Base-by-base conservation (phyloP, 2,888 invertebrate species). In the Calameuta pallipes region DNA sequence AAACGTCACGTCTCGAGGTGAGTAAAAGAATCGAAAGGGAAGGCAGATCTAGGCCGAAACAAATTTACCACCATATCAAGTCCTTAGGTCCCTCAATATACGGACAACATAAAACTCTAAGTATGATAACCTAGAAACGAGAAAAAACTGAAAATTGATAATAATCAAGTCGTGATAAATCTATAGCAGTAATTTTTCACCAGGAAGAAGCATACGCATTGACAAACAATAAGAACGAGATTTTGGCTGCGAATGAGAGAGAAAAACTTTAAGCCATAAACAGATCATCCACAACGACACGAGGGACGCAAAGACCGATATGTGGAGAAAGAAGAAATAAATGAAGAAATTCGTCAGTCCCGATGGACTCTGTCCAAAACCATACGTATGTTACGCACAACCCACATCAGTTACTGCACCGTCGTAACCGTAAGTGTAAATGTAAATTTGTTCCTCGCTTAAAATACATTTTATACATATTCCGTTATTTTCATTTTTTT, bases 401-500 rank as follows among this genome's bases (percentile, higher is more conserved):
- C 84, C 85, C 86, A 86, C 82, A 81, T 85, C 41, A 23, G 41
- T 56, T 79, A 77, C 33, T 80, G 83, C 83, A 84, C 80, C 84
- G 82, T 84, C 80, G 79, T 86, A 83, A 85, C 82, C 81, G 82
- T 84, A 83, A 85, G 84, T 84, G 80, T 83, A 85, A 85, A 82
- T 83, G 84, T 87, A 84, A 87, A 86, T 85, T 82, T 80, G 41
- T 79, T 82, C 81, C 82, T 86, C 84, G 85, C 87, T 86, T 88
- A 87, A 86, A 89, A 88, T 87, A 89, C 86, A 87, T 83, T 87
- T 87, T 87, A 87, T 88, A 87, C 88, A 87, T 83, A 82, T 80
- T 83, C 80, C 41, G 41, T 83, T 74, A 76, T 74, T 79, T 82
- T 83, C 76, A n/a, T 79, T 80, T 75, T 71, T 78, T 71, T 78